These are phyloP conservation scores for Epistrophe grossulariae DNA, from an alignment of 2,888 invertebrate species.

Conservation along the genomic window DNA sequence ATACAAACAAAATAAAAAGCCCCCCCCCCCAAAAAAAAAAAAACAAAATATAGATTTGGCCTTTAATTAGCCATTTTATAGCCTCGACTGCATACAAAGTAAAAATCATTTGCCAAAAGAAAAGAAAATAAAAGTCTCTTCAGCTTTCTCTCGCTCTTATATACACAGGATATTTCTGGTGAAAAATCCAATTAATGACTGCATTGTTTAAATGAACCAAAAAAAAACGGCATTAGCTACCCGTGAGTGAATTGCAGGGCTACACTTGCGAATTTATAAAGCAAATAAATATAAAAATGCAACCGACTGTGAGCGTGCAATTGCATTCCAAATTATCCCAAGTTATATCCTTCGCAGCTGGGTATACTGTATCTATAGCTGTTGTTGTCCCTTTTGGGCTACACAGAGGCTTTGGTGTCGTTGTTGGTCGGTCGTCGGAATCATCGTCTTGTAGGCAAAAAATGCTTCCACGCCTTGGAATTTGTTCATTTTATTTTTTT, in stretches of 20 bases:
- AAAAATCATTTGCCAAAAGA: conserved; percentile 37
- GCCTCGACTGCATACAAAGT: conserved; percentile 30
- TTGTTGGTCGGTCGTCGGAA: too few species aligned
- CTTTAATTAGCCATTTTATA: conserved; percentile 66
- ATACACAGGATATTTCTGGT: conserved; percentile 50
- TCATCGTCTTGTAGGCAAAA: conserved; percentile 3
- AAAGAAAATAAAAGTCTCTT: conserved; percentile 12
- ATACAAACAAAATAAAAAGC: too few species aligned
- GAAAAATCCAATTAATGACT: conserved; percentile 70
- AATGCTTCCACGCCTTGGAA: conserved; percentile 23
- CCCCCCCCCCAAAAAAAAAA: too few species aligned
- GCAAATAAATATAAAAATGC: conserved; percentile 64
- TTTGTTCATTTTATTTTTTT: neutral
- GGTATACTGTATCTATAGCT: neutral
- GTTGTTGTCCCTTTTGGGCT: conserved; percentile 8
- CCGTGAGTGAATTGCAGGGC: conserved; percentile 50
- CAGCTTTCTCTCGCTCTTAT: conserved; percentile 12
- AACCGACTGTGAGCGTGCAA: conserved; percentile 61
- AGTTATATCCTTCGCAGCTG: conserved; percentile 55
- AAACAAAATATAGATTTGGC: conserved; percentile 35
- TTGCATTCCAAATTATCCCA: conserved; percentile 64
- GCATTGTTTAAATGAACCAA: conserved; percentile 45
- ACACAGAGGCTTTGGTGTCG: neutral
- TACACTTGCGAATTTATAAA: conserved; percentile 56
- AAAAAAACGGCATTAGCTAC: conserved; percentile 51